Conservation (phyloP, 2,113 vertebrate genomes). For the Paracanthobrama guichenoti region DNA sequence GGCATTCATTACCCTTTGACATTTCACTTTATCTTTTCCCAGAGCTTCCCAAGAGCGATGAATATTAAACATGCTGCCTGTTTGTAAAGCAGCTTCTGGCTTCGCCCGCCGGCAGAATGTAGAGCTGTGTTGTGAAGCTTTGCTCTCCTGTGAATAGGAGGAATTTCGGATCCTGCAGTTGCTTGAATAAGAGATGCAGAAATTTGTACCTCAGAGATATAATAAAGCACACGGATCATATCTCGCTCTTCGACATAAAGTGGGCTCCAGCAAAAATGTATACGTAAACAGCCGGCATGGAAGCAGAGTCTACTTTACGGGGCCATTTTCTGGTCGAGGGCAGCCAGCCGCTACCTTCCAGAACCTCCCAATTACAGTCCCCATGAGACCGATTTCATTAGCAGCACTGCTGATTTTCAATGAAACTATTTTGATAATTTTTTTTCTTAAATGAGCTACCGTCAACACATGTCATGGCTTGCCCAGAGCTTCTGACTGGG, state of each 20-base stretch:
- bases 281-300: not conserved
- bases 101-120: constrained; percentile 41
- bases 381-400: not conserved
- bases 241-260: constrained; percentile 22
- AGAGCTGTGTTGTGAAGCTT: constrained; percentile 27
- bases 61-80: constrained; percentile 52
- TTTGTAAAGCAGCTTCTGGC: constrained; percentile 43
- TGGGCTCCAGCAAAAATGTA: constrained; percentile 15
- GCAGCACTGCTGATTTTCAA: not conserved
- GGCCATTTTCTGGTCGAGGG: not conserved
- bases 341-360: not conserved
- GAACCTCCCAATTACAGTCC: not conserved
- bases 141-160: constrained; percentile 18
- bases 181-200: constrained; percentile 36
- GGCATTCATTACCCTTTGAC: constrained; percentile 55
- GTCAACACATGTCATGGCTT: not conserved
- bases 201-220: constrained; percentile 31
- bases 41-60: constrained; percentile 40
- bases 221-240: constrained; percentile 16
- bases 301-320: not conserved
- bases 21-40: constrained; percentile 49
- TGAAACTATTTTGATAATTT: not conserved
- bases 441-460: not conserved
- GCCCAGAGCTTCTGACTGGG: not conserved
- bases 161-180: constrained; percentile 16